Evolutionary conservation across 2,888 invertebrate genomes (phyloP), one percentile per base, ranked within the genome.

Genomic region (Rhagonycha fulva): DNA sequence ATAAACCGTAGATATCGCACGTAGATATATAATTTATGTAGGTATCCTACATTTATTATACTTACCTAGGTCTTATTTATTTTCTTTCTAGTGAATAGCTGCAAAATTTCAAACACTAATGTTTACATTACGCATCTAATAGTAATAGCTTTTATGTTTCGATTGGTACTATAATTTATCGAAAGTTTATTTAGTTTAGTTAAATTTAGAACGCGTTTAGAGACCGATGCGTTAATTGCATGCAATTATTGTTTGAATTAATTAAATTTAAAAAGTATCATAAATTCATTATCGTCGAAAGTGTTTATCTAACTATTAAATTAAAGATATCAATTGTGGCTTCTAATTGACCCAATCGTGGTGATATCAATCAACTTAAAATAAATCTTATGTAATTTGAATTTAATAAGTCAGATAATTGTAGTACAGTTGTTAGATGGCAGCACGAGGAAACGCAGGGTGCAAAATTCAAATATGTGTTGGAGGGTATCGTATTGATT

Each of bases 341-440:
- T 66, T 66, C 5, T 19, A 66, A 66, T 66, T 66, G 63, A 66
- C 63, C 63, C 12, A 66, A 66, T 23, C 63, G 63, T 24, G n/a
- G 24, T 24, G 47, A 47, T 47, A 47, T 47, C 47, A 47, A 47
- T 66, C 24, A 66, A 24, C 23, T 66, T 66, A 66, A 66, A 66
- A 66, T 66, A 66, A 66, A 66, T 23, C 24, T 66, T 66, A 66
- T 66, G 63, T 66, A 66, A 66, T 66, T 66, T 66, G 26, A 66
- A 66, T 61, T 61, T 66, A 66, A 12, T n/a, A 7, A 66, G 26
- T 9, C 3, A 0, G 24, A 24, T 61, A 12, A 14, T 24, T 24
- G n/a, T 3, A 7, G 7, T 66, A 9, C 0, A 9, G 9, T n/a
- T 7, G 63, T 24, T 26, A 66, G 63, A 66, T 66, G 63, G 63